A percentile compares a stretch with the other conserved stretches of the same genome.
Conservation (phyloP, 2,113 vertebrate genomes). For the Dissostichus mawsoni region DNA sequence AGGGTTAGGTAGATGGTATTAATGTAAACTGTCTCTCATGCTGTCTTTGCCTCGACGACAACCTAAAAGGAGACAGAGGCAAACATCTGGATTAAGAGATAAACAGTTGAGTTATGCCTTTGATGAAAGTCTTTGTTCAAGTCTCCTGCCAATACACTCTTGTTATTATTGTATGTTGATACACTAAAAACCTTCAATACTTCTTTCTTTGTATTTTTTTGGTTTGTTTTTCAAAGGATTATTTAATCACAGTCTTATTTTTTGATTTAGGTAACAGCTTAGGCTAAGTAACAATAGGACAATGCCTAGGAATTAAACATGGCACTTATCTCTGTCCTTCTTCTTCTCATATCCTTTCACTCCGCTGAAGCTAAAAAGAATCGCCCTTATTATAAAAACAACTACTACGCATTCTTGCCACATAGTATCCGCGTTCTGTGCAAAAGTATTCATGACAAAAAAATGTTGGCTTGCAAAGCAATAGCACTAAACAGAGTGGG, state of each 20-base stretch:
- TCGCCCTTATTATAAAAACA: too few relatives aligned
- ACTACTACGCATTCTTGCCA: too few relatives aligned
- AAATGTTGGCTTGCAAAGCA: too few relatives aligned
- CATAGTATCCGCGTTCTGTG: too few relatives aligned
- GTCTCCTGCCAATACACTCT: background rate
- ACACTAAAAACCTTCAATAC: background rate
- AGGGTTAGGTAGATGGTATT: conserved; percentile 66
- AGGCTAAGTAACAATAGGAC: too few relatives aligned
- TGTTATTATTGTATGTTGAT: background rate
- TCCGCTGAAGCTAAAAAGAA: too few relatives aligned
- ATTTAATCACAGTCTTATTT: background rate
- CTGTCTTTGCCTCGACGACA: conserved; percentile 28
- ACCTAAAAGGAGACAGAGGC: conserved; percentile 51
- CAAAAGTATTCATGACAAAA: too few relatives aligned
- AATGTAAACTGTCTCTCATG: conserved; percentile 21
- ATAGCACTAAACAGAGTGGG: too few relatives aligned
- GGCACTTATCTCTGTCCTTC: too few relatives aligned
- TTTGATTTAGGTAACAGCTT: too few relatives aligned
- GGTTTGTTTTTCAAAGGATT: background rate
- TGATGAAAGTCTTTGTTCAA: background rate
- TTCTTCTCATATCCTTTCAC: too few relatives aligned
- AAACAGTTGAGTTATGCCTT: background rate
- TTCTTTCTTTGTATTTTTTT: background rate
- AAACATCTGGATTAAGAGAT: conserved; percentile 51
- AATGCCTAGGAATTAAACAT: too few relatives aligned